Conservation (phyloP, 2,888 invertebrate genomes). For the Caenorhabditis sp. region DNA sequence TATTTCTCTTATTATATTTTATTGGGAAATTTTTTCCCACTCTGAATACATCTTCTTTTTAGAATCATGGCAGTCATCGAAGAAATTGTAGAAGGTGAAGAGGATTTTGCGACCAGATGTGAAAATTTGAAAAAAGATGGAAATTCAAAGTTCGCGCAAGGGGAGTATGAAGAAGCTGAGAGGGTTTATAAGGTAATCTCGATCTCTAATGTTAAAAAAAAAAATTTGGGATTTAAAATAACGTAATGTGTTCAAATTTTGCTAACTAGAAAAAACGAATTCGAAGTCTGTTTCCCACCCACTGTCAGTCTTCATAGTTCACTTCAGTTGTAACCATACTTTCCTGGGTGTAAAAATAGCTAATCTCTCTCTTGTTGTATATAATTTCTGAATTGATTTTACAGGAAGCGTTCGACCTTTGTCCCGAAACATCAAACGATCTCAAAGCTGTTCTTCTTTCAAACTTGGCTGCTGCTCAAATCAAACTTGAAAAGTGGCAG, state of each 20-base stretch:
- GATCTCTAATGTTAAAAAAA: slow-evolving; percentile 6
- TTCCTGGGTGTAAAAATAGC: too few species aligned
- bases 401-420: slow-evolving; percentile 31
- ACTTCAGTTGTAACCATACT: too few species aligned
- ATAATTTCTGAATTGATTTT: too few species aligned
- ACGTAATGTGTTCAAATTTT: too few species aligned
- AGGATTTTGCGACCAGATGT: slow-evolving; percentile 10
- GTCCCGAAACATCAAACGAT: slow-evolving; percentile 15
- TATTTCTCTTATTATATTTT: background rate
- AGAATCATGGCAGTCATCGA: slow-evolving; percentile 53
- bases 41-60: too few species aligned
- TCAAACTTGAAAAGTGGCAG: slow-evolving; percentile 53
- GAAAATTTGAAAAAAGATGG: slow-evolving; percentile 47
- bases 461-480: slow-evolving; percentile 54
- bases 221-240: slow-evolving; percentile 22
- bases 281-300: too few species aligned
- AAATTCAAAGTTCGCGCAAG: slow-evolving; percentile 52
- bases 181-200: background rate
- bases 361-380: too few species aligned
- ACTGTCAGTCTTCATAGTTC: too few species aligned
- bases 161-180: slow-evolving; percentile 47
- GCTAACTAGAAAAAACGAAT: too few species aligned
- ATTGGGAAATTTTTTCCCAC: too few species aligned
- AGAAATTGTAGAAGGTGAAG: slow-evolving; percentile 39
- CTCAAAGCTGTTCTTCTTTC: slow-evolving; percentile 30